These are phyloP conservation scores for Arothron firmamentum DNA, from an alignment of 2,113 vertebrate species.

Conservation along the genomic window DNA sequence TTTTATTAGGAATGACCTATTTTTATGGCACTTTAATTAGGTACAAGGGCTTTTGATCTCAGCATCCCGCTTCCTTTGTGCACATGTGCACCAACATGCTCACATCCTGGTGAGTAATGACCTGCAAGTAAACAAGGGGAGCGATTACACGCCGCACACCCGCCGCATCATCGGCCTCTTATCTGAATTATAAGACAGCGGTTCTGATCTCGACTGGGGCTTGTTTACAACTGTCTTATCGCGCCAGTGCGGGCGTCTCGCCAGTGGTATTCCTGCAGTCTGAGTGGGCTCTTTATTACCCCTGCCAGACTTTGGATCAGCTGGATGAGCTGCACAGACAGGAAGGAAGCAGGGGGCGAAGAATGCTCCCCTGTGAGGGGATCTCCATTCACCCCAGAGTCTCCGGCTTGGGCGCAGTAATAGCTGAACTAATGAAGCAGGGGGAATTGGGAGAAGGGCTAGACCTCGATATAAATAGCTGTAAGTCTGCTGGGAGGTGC, in stretches of 20 bases:
- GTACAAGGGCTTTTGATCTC: slow-evolving; percentile 2
- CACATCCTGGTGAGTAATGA: slow-evolving; percentile 21
- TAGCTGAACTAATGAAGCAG: slow-evolving; percentile 43
- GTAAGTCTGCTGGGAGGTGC: slow-evolving; percentile 31
- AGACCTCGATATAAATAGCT: slow-evolving; percentile 46
- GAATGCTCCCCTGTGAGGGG: slow-evolving; percentile 32
- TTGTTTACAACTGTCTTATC: slow-evolving; percentile 17
- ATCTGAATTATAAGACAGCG: slow-evolving; percentile 20
- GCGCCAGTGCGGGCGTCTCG: neutral
- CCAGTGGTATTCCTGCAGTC: slow-evolving; percentile 31
- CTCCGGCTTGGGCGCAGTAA: slow-evolving; percentile 41
- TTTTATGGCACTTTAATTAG: neutral
- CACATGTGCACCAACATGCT: neutral
- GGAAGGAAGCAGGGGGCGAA: slow-evolving; percentile 27
- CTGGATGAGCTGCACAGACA: slow-evolving; percentile 24
- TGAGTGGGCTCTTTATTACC: slow-evolving; percentile 49
- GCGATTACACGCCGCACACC: slow-evolving; percentile 23
- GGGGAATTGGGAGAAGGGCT: slow-evolving; percentile 10
- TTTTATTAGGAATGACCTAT: slow-evolving; percentile 9
- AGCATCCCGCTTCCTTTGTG: neutral
- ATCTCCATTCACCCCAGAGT: slow-evolving; percentile 38
- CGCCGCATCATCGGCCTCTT: slow-evolving; percentile 21
- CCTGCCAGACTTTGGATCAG: slow-evolving; percentile 31
- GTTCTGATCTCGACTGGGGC: slow-evolving; percentile 13
- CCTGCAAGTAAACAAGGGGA: slow-evolving; percentile 27